Conservation (phyloP, 2,113 vertebrate genomes). For the Bucco capensis region DNA sequence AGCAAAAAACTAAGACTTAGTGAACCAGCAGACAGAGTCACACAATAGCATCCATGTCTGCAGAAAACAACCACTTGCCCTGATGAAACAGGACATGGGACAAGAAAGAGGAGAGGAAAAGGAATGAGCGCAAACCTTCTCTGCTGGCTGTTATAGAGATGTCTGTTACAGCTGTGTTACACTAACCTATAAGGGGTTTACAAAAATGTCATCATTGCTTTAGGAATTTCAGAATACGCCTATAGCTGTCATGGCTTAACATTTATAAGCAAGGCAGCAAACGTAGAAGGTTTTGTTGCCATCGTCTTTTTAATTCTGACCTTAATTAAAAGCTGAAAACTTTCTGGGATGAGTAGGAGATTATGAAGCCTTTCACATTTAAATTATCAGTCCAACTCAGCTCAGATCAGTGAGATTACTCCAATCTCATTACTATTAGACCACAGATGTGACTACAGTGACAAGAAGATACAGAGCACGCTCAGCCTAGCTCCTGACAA, state of each 20-base stretch:
- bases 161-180: not conserved
- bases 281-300: slow-evolving; percentile 5
- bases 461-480: not conserved
- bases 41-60: not conserved
- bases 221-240: not conserved
- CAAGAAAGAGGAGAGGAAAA: not conserved
- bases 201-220: not conserved
- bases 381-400: not conserved
- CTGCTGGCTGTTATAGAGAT: not conserved
- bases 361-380: slow-evolving; percentile 49
- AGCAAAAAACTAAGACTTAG: not conserved
- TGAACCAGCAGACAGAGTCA: not conserved
- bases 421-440: slow-evolving; percentile 26
- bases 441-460: not conserved
- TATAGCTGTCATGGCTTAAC: slow-evolving; percentile 1
- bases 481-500: not conserved
- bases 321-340: slow-evolving; percentile 50
- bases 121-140: not conserved
- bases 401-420: slow-evolving; percentile 7
- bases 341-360: slow-evolving; percentile 35
- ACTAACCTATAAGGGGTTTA: not conserved
- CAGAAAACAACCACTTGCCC: not conserved
- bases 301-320: not conserved
- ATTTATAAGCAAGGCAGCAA: slow-evolving; percentile 14
- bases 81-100: not conserved